Base-by-base conservation (phyloP, 2,888 invertebrate species). In the Lochmaea capreae region DNA sequence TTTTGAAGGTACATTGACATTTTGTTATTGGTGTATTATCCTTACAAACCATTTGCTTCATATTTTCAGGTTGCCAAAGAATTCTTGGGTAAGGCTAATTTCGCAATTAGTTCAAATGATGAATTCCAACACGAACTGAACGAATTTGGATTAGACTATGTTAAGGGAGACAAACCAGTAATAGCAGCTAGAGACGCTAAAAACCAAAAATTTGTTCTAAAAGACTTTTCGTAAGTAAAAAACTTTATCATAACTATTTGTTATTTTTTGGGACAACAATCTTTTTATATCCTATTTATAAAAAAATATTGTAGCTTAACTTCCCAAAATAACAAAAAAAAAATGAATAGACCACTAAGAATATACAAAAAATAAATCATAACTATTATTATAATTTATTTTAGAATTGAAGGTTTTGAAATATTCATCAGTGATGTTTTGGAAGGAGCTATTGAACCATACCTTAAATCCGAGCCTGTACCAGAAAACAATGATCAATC, bases 121-220 rank as follows among this genome's bases (percentile, higher is more conserved):
- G 97, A 98, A 82, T 98, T 98, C 91, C 94, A 94, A 74, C 94
- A 96, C 81, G 99, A 99, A 87, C 88, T 99, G 80, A 95, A 95
- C 82, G 98, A 99, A 87, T 97, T 92, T 87, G 99, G 99, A 72
- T 91, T 98, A 76, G 95, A 95, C 84, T 96, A 92, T 85, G 92
- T 93, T 57, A 92, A 93, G 83, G 93, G 93, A 14, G 97, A 97
- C 82, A 98, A 97, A 86, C 98, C 98, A 0, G 90, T 95, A 26
- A 92, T 98, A 52, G 91, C 96, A 73, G 97, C 94, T 5, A 92
- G 93, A 70, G 95, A 97, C 86, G 90, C 89, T 9, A 93, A 94
- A 77, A 95, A 94, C 81, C 93, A 95, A 87, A 99, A 99, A 86
- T 99, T 92, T 88, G 91, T 95, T 66, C 93, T 99, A 92, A 91